phyloP scores from a whole-genome alignment of 2,888 invertebrate genomes.

The Clunio marinus region DNA sequence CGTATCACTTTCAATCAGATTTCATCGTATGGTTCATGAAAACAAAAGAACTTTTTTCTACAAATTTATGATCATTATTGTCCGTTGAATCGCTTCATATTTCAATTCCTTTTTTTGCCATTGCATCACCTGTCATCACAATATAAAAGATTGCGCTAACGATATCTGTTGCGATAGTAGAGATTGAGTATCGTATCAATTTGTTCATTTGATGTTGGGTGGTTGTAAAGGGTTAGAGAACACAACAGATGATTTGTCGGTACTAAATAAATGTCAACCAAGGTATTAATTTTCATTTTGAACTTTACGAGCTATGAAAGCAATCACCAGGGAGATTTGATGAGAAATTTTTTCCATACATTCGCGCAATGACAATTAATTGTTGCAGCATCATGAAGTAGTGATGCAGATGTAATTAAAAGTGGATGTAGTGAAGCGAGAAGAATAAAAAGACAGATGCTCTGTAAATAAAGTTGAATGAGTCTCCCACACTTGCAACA shows the following conservation, averaged over 20 bases:
- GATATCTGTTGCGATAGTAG: background rate
- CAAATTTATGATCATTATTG: background rate
- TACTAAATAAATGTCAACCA: background rate
- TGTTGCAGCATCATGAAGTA: conserved; percentile 23
- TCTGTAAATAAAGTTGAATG: conserved; percentile 11
- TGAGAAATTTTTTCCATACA: background rate
- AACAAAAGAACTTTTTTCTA: background rate
- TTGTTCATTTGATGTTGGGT: conserved; percentile 21
- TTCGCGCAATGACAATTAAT: conserved; percentile 21
- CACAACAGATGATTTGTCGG: background rate
- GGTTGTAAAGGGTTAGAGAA: no score
- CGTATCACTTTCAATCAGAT: background rate
- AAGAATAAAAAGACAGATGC: conserved; percentile 3
- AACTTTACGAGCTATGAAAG: background rate
- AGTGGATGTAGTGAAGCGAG: background rate
- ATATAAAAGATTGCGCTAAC: background rate
- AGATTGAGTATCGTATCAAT: conserved; percentile 20
- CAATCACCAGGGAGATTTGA: background rate
- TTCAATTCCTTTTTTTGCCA: conserved; percentile 3
- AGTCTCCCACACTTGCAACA: background rate
- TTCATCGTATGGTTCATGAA: background rate
- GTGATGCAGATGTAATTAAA: conserved; percentile 36
- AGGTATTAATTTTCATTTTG: conserved; percentile 13
- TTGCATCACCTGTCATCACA: background rate
- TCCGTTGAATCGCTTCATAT: conserved; percentile 3